phyloP scores from a whole-genome alignment of 1,140 invertebrate genomes.

The Alviniconcha marisindica region DNA sequence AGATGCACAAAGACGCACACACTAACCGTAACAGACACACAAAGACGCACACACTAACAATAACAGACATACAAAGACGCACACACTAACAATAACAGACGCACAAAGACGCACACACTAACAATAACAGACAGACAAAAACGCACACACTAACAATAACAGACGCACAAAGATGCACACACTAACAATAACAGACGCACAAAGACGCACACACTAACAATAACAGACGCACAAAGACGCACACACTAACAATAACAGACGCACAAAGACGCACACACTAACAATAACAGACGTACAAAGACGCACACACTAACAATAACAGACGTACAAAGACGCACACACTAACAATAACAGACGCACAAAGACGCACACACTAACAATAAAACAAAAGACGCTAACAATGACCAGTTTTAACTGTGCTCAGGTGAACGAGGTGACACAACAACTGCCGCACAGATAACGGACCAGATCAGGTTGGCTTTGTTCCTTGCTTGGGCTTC shows the following conservation, averaged over 20 bases:
- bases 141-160: background rate
- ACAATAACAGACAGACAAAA: background rate
- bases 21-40: conserved; percentile 3
- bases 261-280: background rate
- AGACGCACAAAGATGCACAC: conserved; percentile 10
- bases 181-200: background rate
- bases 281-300: background rate
- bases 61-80: background rate
- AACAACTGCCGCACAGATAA: no score
- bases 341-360: no score
- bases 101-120: background rate
- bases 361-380: no score
- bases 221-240: background rate
- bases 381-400: no score
- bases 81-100: background rate
- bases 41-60: background rate
- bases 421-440: no score
- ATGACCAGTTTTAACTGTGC: no score
- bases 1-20: conserved; percentile 18
- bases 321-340: no score
- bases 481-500: no score
- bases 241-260: background rate
- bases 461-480: no score
- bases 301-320: background rate
- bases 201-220: background rate